These are phyloP conservation scores for Stictocephala bisonia DNA, from an alignment of 2,888 invertebrate genomes.

Conservation along the genomic window DNA sequence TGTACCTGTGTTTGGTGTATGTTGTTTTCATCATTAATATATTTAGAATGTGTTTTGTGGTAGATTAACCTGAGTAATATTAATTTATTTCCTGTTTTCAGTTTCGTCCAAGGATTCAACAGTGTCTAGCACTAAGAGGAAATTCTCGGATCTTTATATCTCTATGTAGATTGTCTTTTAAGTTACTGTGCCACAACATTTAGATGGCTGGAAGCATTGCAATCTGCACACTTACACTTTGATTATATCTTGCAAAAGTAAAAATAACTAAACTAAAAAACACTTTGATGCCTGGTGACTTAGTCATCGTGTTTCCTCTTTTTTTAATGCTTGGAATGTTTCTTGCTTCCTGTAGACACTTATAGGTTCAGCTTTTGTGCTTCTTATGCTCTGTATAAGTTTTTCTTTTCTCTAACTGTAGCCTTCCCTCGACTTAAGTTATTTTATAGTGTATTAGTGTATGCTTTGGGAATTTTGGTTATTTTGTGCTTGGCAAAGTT, in stretches of 20 bases:
- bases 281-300: slow-evolving; percentile 49
- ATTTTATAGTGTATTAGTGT: slow-evolving; percentile 16
- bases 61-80: slow-evolving; percentile 28
- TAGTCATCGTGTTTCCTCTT: slow-evolving; percentile 48
- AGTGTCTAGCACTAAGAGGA: slow-evolving; percentile 47
- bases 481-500: slow-evolving; percentile 39
- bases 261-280: slow-evolving; percentile 4
- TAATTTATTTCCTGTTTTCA: slow-evolving; percentile 40
- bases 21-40: too few relatives aligned
- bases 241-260: neutral
- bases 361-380: slow-evolving; percentile 42
- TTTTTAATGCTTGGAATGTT: slow-evolving; percentile 43
- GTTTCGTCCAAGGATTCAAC: slow-evolving; percentile 47
- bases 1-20: too few relatives aligned
- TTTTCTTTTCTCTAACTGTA: slow-evolving; percentile 30
- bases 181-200: slow-evolving; percentile 47
- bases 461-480: slow-evolving; percentile 30
- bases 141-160: slow-evolving; percentile 13
- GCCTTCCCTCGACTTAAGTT: neutral
- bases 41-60: too few relatives aligned
- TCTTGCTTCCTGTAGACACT: slow-evolving; percentile 44
- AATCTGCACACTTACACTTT: slow-evolving; percentile 23
- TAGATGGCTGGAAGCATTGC: slow-evolving; percentile 45
- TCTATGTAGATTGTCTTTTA: slow-evolving; percentile 39
- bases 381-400: slow-evolving; percentile 24